Evolutionary conservation across 2,113 vertebrate genomes (phyloP).

Genomic region (Epinephelus fuscoguttatus): DNA sequence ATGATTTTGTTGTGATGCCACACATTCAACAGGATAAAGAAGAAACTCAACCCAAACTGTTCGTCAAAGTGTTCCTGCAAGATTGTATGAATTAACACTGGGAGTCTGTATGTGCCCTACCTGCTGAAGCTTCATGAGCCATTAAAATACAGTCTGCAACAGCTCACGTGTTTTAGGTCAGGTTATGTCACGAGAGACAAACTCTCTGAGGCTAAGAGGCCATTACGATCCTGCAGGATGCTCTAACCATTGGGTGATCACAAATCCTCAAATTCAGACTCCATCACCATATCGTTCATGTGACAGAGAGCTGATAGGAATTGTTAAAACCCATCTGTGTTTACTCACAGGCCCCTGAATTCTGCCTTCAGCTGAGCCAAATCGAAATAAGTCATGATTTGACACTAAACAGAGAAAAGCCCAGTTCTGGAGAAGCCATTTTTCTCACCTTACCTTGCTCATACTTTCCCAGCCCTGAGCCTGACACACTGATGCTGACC

Average conservation of each 20-base stretch:
- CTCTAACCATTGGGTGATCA: constrained; percentile 21
- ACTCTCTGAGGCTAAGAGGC: constrained; percentile 30
- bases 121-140: background rate
- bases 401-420: constrained; percentile 42
- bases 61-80: constrained; percentile 8
- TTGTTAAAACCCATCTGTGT: constrained; percentile 14
- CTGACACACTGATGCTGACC: constrained; percentile 39
- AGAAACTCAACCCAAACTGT: constrained; percentile 1
- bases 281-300: constrained; percentile 9
- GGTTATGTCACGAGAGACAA: constrained; percentile 21
- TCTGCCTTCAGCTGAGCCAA: constrained; percentile 9
- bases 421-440: constrained; percentile 32
- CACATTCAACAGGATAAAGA: constrained; percentile 6
- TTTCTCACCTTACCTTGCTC: constrained; percentile 51
- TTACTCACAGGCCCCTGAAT: constrained; percentile 4
- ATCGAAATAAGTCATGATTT: constrained; percentile 36
- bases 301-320: constrained; percentile 5
- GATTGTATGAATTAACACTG: background rate
- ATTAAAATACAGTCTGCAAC: constrained; percentile 18
- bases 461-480: constrained; percentile 46
- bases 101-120: background rate
- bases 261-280: constrained; percentile 29
- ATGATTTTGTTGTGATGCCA: background rate
- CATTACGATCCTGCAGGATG: constrained; percentile 23
- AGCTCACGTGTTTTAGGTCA: constrained; percentile 34